These are phyloP conservation scores for Chloroceryle aenea DNA, from an alignment of 2,113 vertebrate genomes.

Conservation along the genomic window DNA sequence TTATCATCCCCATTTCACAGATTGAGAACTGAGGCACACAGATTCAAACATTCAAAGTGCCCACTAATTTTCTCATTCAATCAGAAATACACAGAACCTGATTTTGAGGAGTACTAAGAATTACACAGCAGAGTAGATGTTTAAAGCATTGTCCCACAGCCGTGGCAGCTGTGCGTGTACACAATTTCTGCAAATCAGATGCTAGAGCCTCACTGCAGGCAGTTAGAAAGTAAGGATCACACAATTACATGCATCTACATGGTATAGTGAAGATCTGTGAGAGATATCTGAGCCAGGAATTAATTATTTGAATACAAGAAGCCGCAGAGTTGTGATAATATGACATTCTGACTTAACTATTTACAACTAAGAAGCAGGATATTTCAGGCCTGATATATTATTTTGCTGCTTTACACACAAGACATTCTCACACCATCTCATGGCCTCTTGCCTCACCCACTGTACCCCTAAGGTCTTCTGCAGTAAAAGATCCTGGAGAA, in stretches of 20 bases:
- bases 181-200: slow-evolving; percentile 32
- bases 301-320: neutral
- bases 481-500: neutral
- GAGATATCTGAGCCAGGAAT: neutral
- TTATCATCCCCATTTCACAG: slow-evolving; percentile 8
- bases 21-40: slow-evolving; percentile 5
- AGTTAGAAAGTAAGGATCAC: neutral
- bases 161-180: neutral
- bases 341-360: neutral
- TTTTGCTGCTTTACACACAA: neutral
- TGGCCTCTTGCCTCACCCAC: neutral
- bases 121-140: slow-evolving; percentile 34
- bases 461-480: neutral
- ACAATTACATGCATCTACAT: neutral
- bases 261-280: neutral
- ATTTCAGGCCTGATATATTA: neutral
- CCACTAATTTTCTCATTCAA: slow-evolving; percentile 57
- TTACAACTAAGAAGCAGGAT: neutral
- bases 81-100: slow-evolving; percentile 16
- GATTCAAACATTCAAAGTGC: slow-evolving; percentile 12
- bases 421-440: neutral
- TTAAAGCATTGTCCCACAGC: slow-evolving; percentile 8
- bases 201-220: neutral
- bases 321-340: neutral
- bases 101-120: slow-evolving; percentile 29